Base-by-base conservation (phyloP, 2,113 vertebrate species). In the Urocolius indicus region DNA sequence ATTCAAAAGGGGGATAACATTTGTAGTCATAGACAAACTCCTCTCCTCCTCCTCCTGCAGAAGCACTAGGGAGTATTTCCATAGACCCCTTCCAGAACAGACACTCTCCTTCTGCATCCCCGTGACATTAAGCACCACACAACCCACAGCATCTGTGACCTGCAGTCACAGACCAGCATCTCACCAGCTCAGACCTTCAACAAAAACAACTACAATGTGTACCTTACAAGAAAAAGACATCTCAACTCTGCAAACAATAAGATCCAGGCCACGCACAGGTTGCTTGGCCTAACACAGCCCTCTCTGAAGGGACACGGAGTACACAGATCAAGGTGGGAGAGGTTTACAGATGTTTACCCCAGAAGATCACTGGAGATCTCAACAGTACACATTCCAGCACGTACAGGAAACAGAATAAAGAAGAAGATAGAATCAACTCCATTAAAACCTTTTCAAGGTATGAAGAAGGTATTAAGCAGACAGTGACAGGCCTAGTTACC, bases 401-500 rank as follows among this genome's bases (percentile, higher is more conserved):
- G 59, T 46, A 3, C 16, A 63, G 10, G 16, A 69, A 58, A 67
- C 16, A 29, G 26, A 54, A 38, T 46, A 49, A 67, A 84, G 65
- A 46, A 20, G 38, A 41, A 32, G 6, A 51, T 6, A 21, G 24
- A 57, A 46, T 18, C 26, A 87, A 69, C 24, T 63, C 84, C 55
- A 49, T 69, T 65, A 76, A 75, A 91, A 51, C 38, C 27, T 16
- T 78, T 54, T 34, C 22, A 46, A 62, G 29, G 13, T 11, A 38
- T 1, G 10, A 79, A 36, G 49, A 46, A 65, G 36, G 29, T 8
- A 49, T 21, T 16, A 72, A 69, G 8, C 1, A 0, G 17, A 24
- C 26, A 22, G 27, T 57, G 21, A 54, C 16, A 87, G 75, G 55
- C 10, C 74, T 69, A 21, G 11, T 6, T 68, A 11, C 18, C 14